A percentile compares a stretch with the other conserved stretches of the same genome.
Conservation (phyloP, 2,888 invertebrate genomes). For the Megaustenia siamemsis region DNA sequence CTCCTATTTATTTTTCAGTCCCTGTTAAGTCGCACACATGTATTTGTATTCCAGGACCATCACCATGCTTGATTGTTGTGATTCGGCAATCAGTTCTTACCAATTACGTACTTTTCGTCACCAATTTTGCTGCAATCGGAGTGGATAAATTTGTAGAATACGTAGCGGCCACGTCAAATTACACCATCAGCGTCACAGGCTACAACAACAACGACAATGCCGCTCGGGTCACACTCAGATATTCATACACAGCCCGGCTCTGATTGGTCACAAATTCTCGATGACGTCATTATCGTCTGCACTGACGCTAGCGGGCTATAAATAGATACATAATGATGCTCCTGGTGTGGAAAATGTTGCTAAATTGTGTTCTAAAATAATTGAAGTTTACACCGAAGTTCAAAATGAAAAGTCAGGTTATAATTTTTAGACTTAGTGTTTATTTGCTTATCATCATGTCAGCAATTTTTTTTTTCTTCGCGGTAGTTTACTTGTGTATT, state of each 20-base stretch:
- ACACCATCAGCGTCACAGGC: constrained; percentile 77
- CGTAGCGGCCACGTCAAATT: constrained; percentile 84
- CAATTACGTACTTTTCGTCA: constrained; percentile 96
- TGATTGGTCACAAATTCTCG: constrained; percentile 59
- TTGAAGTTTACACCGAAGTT: too few species aligned
- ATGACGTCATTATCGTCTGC: constrained; percentile 66
- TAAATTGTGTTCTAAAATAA: too few species aligned
- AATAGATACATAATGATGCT: constrained; percentile 9
- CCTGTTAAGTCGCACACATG: background rate
- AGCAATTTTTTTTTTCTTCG: too few species aligned
- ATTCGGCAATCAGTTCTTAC: constrained; percentile 80
- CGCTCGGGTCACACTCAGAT: constrained; percentile 58
- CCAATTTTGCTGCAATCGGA: constrained; percentile 95
- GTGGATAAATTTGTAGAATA: constrained; percentile 93
- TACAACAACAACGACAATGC: constrained; percentile 70
- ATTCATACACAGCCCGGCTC: constrained; percentile 63
- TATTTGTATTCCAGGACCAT: constrained; percentile 29
- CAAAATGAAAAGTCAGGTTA: too few species aligned
- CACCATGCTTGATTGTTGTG: constrained; percentile 73
- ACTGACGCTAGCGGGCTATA: constrained; percentile 56
- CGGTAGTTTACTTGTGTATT: too few species aligned
- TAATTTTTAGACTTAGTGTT: too few species aligned
- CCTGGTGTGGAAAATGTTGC: too few species aligned
- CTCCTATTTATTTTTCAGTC: background rate
- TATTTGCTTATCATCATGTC: too few species aligned